Evolutionary conservation across 2,113 vertebrate species (phyloP).

Genomic region (Nerophis ophidion): DNA sequence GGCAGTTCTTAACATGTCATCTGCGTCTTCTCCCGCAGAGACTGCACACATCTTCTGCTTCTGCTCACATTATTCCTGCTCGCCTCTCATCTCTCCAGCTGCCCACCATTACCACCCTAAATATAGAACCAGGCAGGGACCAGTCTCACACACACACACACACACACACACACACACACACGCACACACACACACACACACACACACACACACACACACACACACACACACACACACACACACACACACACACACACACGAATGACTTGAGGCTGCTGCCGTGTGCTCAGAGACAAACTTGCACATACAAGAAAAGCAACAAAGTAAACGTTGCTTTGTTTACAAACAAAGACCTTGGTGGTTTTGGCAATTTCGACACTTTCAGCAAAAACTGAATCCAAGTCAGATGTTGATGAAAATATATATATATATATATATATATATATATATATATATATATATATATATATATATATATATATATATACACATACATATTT

Average conservation of each 20-base stretch:
- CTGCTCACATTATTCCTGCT: constrained; percentile 71
- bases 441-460: too few relatives aligned
- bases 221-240: not conserved
- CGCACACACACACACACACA: constrained; percentile 59
- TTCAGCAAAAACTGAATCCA: too few relatives aligned
- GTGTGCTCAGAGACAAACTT: constrained; percentile 38
- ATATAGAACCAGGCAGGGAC: constrained; percentile 71
- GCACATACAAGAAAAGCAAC: constrained; percentile 29
- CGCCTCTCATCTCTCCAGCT: constrained; percentile 71
- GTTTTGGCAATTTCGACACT: not conserved
- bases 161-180: constrained; percentile 49
- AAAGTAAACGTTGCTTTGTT: constrained; percentile 54
- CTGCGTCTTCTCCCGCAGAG: constrained; percentile 57
- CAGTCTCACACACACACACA: constrained; percentile 18
- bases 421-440: too few relatives aligned
- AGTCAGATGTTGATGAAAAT: too few relatives aligned
- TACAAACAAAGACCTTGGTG: constrained; percentile 46
- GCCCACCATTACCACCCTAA: constrained; percentile 76
- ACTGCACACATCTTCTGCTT: constrained; percentile 64
- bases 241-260: constrained; percentile 57
- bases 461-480: too few relatives aligned
- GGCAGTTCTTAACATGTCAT: constrained; percentile 56
- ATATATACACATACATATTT: too few relatives aligned
- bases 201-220: not conserved
- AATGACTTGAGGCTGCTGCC: constrained; percentile 69